These are phyloP conservation scores for Tokudaia muenninki DNA, from an alignment of 2,797 vertebrate genomes.

Conservation along the genomic window DNA sequence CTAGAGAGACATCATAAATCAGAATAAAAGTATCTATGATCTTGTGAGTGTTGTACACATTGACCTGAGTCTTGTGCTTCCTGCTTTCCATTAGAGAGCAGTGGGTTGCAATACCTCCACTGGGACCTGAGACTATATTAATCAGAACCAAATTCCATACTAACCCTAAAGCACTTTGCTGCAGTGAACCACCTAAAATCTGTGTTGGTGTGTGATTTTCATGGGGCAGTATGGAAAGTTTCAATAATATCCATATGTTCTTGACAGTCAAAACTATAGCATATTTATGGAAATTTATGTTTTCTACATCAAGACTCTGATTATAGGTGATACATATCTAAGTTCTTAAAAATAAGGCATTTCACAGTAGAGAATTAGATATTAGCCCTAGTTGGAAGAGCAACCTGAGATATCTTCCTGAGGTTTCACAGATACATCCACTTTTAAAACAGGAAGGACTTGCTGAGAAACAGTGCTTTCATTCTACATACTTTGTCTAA, in stretches of 20 bases:
- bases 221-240: background rate
- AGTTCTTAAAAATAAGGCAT: slow-evolving; percentile 79
- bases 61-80: slow-evolving; percentile 26
- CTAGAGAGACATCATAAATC: background rate
- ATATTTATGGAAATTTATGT: slow-evolving; percentile 53
- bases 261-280: slow-evolving; percentile 48
- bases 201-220: background rate
- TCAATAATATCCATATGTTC: slow-evolving; percentile 65
- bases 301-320: slow-evolving; percentile 41
- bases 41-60: slow-evolving; percentile 42
- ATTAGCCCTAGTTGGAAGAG: slow-evolving; percentile 27
- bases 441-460: slow-evolving; percentile 36
- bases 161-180: background rate
- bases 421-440: slow-evolving; percentile 32
- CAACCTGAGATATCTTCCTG: background rate
- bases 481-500: slow-evolving; percentile 75
- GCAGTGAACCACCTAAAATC: background rate
- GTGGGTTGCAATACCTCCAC: background rate
- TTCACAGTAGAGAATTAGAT: slow-evolving; percentile 79
- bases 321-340: slow-evolving; percentile 39
- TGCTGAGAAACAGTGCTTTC: background rate
- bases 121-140: slow-evolving; percentile 60
- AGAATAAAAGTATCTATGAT: background rate
- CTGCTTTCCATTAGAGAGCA: background rate
- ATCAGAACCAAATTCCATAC: background rate